A percentile compares a stretch with the other conserved stretches of the same genome.
Evolutionary conservation across 2,888 invertebrate species (phyloP).

Genomic region (Eupeodes luniger): DNA sequence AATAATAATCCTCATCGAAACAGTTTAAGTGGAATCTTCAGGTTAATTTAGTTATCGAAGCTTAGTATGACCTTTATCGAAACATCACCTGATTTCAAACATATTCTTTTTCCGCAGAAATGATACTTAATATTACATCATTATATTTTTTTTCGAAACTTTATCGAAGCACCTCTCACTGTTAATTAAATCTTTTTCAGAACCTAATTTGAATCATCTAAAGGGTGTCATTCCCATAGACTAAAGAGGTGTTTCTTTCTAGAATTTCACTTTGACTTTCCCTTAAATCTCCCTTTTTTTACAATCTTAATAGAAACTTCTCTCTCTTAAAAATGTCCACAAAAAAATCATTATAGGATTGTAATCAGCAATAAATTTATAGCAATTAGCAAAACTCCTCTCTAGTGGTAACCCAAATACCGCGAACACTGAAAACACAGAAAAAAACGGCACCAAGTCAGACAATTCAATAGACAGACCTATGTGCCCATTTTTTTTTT

Average conservation of each 20-base stretch:
- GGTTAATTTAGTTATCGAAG: too few species aligned
- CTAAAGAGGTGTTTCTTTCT: not conserved
- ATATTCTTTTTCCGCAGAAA: too few species aligned
- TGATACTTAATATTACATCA: too few species aligned
- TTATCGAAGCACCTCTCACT: not conserved
- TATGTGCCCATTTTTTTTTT: constrained; percentile 51
- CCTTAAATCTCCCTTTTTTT: constrained; percentile 30
- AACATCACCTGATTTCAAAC: too few species aligned
- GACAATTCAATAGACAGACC: constrained; percentile 34
- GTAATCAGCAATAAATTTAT: constrained; percentile 72
- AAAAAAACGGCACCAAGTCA: constrained; percentile 24
- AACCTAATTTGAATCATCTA: not conserved
- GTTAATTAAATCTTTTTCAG: not conserved
- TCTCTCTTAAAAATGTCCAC: not conserved
- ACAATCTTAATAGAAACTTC: constrained; percentile 3
- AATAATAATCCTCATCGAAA: too few species aligned
- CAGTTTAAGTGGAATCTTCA: too few species aligned
- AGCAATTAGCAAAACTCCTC: constrained; percentile 59
- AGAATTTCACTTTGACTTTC: constrained; percentile 48
- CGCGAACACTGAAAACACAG: not conserved
- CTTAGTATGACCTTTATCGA: too few species aligned
- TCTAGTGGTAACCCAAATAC: constrained; percentile 60
- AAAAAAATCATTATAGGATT: constrained; percentile 23
- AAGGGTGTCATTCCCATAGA: not conserved
- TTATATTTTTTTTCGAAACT: too few species aligned